phyloP scores from a whole-genome alignment of 2,113 vertebrate genomes.

The Percina caprodes region DNA sequence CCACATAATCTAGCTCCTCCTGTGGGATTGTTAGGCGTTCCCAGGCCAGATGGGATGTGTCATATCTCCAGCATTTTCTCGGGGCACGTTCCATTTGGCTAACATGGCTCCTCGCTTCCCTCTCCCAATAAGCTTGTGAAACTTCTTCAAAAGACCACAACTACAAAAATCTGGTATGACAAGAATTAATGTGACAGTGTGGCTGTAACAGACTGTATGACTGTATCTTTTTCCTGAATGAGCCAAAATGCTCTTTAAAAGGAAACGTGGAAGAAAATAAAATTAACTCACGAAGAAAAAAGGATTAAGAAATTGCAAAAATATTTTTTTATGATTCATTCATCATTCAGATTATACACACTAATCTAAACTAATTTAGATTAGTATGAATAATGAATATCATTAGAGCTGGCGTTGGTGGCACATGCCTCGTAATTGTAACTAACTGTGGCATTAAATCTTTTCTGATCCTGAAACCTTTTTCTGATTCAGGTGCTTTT shows the following conservation, averaged over 20 bases:
- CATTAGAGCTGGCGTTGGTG: neutral
- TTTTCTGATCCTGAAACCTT: no score
- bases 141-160: neutral
- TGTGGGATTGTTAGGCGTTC: slow-evolving; percentile 48
- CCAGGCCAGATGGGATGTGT: slow-evolving; percentile 67
- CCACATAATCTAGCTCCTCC: slow-evolving; percentile 50
- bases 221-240: neutral
- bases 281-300: neutral
- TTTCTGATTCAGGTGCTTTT: neutral
- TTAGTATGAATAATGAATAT: neutral
- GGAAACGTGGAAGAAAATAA: neutral
- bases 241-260: neutral
- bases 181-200: neutral
- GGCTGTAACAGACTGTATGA: neutral
- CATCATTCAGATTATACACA: slow-evolving; percentile 5
- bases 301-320: neutral
- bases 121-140: neutral
- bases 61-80: slow-evolving; percentile 56
- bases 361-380: neutral
- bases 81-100: slow-evolving; percentile 48
- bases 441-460: no score
- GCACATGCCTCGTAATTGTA: no score
- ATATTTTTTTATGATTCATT: neutral
- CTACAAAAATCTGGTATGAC: neutral
- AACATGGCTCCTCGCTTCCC: slow-evolving; percentile 15